Evolutionary conservation across 53 echinoderm and acorn worm genomes (phyloP).

Genomic region (Antedon mediterranea): DNA sequence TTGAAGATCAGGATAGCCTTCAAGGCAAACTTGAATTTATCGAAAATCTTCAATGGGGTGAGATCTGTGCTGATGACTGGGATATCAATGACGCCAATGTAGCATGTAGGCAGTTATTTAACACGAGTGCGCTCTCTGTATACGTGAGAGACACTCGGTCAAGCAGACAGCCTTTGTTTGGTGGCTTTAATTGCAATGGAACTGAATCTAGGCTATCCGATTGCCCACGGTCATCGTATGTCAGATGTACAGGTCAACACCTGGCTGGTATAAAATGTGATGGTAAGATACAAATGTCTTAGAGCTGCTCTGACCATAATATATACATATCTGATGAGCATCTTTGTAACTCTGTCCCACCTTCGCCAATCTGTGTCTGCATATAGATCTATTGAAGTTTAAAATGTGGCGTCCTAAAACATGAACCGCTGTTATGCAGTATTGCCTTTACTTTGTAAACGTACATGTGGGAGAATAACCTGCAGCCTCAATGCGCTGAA

Average conservation of each 20-base stretch:
- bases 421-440: no score
- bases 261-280: not conserved
- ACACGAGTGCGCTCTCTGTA: conserved; percentile 3
- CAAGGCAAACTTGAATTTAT: not conserved
- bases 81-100: conserved; percentile 16
- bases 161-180: not conserved
- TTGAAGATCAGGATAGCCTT: not conserved
- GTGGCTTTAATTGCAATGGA: conserved; percentile 11
- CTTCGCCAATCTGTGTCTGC: no score
- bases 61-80: not conserved
- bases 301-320: no score
- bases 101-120: conserved; percentile 13
- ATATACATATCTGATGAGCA: no score
- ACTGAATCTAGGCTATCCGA: conserved; percentile 4
- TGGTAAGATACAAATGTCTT: not conserved
- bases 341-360: no score
- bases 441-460: no score
- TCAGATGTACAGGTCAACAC: not conserved
- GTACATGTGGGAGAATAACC: no score
- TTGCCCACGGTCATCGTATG: conserved; percentile 1
- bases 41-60: not conserved
- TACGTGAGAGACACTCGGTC: not conserved
- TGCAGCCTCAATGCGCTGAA: no score
- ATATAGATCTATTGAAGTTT: no score
- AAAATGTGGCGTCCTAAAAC: no score